Conservation (phyloP, 2,888 invertebrate genomes). For the Calephelis perditalis region DNA sequence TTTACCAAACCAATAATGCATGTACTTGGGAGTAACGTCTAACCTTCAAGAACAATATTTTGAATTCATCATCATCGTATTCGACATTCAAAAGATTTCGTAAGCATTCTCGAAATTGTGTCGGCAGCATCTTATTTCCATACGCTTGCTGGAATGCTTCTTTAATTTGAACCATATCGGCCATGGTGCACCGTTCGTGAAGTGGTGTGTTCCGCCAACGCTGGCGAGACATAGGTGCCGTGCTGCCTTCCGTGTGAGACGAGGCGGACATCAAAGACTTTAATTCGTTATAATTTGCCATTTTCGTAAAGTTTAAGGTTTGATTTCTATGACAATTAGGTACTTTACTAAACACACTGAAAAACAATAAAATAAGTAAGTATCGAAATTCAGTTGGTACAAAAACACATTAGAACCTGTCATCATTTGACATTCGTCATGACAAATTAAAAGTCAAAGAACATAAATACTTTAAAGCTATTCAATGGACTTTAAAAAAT, state of each 20-base stretch:
- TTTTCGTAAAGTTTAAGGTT: constrained; percentile 22
- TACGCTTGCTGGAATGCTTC: constrained; percentile 63
- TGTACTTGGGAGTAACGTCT: not conserved
- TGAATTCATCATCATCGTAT: constrained; percentile 78
- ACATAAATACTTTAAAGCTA: no score
- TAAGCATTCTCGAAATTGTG: constrained; percentile 59
- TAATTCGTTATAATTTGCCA: constrained; percentile 55
- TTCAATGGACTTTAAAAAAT: no score
- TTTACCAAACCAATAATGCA: no score
- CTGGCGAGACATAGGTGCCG: constrained; percentile 35
- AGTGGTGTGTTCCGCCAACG: constrained; percentile 46
- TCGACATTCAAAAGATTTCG: constrained; percentile 61
- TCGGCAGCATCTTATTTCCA: constrained; percentile 54
- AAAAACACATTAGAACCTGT: no score
- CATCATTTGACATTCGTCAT: no score
- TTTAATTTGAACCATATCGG: constrained; percentile 62
- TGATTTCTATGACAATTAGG: no score
- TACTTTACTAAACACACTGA: no score
- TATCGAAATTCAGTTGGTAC: no score
- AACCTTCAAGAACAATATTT: constrained; percentile 81
- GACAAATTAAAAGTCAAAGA: no score
- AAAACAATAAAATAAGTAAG: no score
- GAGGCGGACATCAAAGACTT: constrained; percentile 50
- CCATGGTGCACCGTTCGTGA: constrained; percentile 34
- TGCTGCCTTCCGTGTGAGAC: constrained; percentile 55